Base-by-base conservation (phyloP, 1,140 invertebrate genomes). In the Drosophila baimaii region DNA sequence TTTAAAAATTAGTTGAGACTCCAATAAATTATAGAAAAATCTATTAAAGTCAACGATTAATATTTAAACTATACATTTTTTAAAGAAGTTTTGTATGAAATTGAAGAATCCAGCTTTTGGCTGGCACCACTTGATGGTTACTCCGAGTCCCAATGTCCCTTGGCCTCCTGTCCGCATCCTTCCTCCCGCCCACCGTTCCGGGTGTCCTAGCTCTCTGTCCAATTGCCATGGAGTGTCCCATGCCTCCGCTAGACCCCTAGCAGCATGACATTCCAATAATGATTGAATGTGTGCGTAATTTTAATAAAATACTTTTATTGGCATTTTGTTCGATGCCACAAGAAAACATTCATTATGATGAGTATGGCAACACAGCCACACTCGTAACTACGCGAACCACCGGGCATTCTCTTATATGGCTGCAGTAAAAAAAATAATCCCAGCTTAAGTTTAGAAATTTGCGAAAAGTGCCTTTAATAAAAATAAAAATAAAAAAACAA, bases 261-360 rank as follows among this genome's bases (percentile, higher is more conserved):
- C n/a, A 17, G 21, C 46, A 71, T 64, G 83, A 88, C 83, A 88
- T 88, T 82, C 83, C 83, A 88, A 88, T 88, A 88, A 88, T 88
- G 83, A 88, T 88, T 88, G 79, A 86, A 88, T 86, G 71, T 82
- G 83, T 88, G 83, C 69, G 83, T 83, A 88, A 88, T 88, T 88
- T 88, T 88, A 88, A 88, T 88, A 88, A 88, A 88, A 88, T 88
- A 82, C 83, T 88, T 88, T 88, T 73, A 88, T 88, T 83, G 84
- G 79, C 79, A 88, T 88, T 88, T 88, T 58, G 75, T 62, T 62
- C 65, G 59, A 58, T 58, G 70, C 62, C 78, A 71, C 61, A 84
- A 81, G 74, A 70, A 78, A 70, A 68, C 39, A 71, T 71, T 63
- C 65, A 77, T 71, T 63, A 81, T 78, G 84, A 79, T 70, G 79